phyloP scores from a whole-genome alignment of 1,140 invertebrate genomes.

The Rhagoletis pomonella region DNA sequence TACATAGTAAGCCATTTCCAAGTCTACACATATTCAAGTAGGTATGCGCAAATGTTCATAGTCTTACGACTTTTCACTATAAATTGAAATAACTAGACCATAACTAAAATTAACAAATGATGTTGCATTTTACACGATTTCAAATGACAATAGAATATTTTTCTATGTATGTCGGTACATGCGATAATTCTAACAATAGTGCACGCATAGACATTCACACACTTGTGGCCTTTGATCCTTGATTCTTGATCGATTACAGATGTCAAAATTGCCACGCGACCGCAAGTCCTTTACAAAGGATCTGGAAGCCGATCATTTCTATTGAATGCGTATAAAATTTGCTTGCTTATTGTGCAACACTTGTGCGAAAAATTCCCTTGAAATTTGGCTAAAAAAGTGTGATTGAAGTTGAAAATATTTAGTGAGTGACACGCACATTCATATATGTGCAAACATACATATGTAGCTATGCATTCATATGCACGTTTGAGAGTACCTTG shows the following conservation, averaged over 20 bases:
- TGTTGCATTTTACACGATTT: constrained; percentile 56
- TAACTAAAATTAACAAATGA: constrained; percentile 59
- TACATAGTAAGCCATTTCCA: no score
- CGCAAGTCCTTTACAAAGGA: constrained; percentile 33
- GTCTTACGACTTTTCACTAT: neutral
- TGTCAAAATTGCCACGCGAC: constrained; percentile 60
- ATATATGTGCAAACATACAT: neutral
- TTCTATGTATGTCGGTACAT: neutral
- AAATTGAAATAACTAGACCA: constrained; percentile 54
- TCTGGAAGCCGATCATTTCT: neutral
- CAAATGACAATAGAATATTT: constrained; percentile 43
- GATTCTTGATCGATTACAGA: constrained; percentile 57
- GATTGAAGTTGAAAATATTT: constrained; percentile 33
- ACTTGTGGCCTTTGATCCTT: neutral
- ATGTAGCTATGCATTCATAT: neutral
- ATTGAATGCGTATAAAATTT: neutral
- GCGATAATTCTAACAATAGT: neutral
- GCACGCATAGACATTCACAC: neutral
- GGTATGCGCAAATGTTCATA: no score
- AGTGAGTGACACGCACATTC: neutral
- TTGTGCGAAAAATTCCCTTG: constrained; percentile 50
- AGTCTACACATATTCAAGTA: no score
- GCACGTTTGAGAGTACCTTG: no score
- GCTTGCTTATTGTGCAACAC: constrained; percentile 41
- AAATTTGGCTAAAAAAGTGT: constrained; percentile 38